These are phyloP conservation scores for Leptinotarsa juncta DNA, from an alignment of 2,888 invertebrate species.

Conservation along the genomic window DNA sequence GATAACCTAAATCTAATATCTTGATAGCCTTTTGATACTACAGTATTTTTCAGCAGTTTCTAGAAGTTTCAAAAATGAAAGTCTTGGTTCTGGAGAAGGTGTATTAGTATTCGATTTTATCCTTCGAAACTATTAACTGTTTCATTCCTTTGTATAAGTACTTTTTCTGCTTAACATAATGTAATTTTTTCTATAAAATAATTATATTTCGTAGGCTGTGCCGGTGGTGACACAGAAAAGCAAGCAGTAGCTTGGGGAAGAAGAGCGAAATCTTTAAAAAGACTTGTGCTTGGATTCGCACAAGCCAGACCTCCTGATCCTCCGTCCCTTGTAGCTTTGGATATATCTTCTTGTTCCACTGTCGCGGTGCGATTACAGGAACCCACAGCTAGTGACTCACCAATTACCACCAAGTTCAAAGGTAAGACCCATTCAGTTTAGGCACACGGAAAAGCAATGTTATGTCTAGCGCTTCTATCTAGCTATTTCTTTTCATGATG, in stretches of 20 bases:
- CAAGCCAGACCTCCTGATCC: constrained; percentile 86
- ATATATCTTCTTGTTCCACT: constrained; percentile 79
- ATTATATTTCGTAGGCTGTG: constrained; percentile 70
- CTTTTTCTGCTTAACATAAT: too few species aligned
- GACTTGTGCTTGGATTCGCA: constrained; percentile 88
- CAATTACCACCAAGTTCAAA: constrained; percentile 91
- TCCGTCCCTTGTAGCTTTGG: constrained; percentile 83
- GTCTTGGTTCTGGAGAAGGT: too few species aligned
- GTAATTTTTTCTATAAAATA: neutral
- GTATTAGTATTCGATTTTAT: too few species aligned
- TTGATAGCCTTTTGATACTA: too few species aligned
- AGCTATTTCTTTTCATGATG: too few species aligned
- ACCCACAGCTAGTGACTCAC: constrained; percentile 77
- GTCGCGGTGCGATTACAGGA: constrained; percentile 76
- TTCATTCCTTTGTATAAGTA: too few species aligned
- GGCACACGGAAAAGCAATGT: neutral
- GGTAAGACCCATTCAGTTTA: constrained; percentile 68
- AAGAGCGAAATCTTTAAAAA: constrained; percentile 79
- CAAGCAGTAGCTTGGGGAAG: constrained; percentile 91
- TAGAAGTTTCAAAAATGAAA: too few species aligned
- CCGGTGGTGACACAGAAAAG: constrained; percentile 81
- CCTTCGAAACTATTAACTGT: neutral
- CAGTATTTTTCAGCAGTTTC: too few species aligned
- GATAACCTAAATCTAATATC: too few species aligned
- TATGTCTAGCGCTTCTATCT: too few species aligned